phyloP scores from a whole-genome alignment of 2,888 invertebrate species.

The Caradrina kadenii region DNA sequence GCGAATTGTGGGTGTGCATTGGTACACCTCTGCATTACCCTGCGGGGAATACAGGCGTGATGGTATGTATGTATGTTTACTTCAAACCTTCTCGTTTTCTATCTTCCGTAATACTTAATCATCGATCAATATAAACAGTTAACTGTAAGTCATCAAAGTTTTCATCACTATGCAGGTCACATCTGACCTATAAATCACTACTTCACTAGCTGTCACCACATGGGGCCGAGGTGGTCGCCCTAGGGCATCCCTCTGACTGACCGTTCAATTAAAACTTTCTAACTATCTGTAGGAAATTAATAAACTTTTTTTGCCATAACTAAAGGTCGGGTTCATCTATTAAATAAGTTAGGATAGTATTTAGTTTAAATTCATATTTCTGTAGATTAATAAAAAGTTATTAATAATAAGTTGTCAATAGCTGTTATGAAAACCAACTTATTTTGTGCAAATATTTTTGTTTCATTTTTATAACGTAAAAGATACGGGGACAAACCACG shows the following conservation, averaged over 20 bases:
- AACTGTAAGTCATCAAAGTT: constrained; percentile 4
- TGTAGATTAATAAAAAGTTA: not conserved
- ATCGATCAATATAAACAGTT: not conserved
- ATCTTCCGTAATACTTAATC: not conserved
- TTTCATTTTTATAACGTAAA: no score
- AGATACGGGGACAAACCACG: no score
- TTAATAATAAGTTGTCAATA: not conserved
- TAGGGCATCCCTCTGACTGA: constrained; percentile 29
- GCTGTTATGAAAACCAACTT: not conserved
- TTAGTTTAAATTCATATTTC: not conserved
- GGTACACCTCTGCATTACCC: no score
- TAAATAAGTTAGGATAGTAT: constrained; percentile 23
- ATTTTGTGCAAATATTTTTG: no score
- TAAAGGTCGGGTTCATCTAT: constrained; percentile 10
- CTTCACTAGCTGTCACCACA: constrained; percentile 17
- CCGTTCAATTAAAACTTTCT: constrained; percentile 59
- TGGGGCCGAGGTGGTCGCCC: constrained; percentile 8
- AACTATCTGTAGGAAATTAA: constrained; percentile 49
- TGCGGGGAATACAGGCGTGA: no score
- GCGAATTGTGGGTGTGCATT: no score
- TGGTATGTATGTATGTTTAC: no score
- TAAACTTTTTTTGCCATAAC: constrained; percentile 51
- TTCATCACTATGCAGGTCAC: not conserved
- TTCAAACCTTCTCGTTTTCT: no score
- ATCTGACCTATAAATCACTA: not conserved